A percentile compares a stretch with the other conserved stretches of the same genome.
These are phyloP conservation scores for Hirtodrosophila confusa DNA, from an alignment of 2,888 invertebrate genomes.

Conservation along the genomic window DNA sequence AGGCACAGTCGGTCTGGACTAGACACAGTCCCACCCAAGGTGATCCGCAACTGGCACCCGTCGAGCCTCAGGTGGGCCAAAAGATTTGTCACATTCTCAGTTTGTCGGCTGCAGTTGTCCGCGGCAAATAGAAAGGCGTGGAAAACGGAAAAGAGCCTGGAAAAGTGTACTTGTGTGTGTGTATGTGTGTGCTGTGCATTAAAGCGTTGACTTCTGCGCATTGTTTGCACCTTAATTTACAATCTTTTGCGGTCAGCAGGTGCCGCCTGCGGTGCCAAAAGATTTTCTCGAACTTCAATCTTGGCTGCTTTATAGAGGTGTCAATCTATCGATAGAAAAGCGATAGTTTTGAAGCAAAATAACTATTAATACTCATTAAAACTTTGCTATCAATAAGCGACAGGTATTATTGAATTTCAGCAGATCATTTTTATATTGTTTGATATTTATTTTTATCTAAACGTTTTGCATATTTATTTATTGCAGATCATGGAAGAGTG, in stretches of 20 bases:
- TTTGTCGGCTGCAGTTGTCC: constrained; percentile 8
- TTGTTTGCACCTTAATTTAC: constrained; percentile 77
- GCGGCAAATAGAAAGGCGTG: constrained; percentile 41
- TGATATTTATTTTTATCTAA: no score
- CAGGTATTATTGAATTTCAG: no score
- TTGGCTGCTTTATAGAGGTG: neutral
- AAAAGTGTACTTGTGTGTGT: constrained; percentile 10
- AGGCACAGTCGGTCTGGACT: no score
- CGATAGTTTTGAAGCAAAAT: no score
- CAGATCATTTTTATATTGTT: no score
- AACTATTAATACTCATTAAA: no score
- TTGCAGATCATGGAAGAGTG: no score
- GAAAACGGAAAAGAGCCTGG: constrained; percentile 19
- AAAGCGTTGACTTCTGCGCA: constrained; percentile 51
- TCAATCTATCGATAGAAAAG: no score
- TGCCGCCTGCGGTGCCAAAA: constrained; percentile 41
- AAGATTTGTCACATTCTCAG: constrained; percentile 50
- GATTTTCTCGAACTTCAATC: constrained; percentile 8
- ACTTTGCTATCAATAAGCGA: no score
- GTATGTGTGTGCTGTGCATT: constrained; percentile 1
- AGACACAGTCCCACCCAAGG: constrained; percentile 36
- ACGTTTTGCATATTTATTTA: no score
- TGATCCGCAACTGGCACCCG: constrained; percentile 25
- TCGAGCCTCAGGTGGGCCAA: constrained; percentile 24
- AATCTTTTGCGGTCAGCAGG: constrained; percentile 72